phyloP scores from a whole-genome alignment of 2,113 vertebrate species.

The Okapia johnstoni region DNA sequence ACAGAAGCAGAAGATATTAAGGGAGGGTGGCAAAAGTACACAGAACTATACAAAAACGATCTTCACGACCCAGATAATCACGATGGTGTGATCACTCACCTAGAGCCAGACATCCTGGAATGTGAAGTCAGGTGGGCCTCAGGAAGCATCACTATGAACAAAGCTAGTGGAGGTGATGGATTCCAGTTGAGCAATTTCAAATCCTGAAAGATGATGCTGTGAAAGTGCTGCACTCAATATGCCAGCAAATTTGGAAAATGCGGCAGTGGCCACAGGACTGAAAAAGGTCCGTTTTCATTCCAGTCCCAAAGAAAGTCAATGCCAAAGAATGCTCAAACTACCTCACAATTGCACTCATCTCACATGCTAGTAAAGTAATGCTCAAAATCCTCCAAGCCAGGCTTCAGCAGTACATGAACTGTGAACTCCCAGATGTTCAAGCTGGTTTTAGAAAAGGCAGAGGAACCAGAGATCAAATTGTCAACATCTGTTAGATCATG shows the following conservation, averaged over 20 bases:
- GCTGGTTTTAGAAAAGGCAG: neutral
- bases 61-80: neutral
- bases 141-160: neutral
- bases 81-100: neutral
- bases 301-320: neutral
- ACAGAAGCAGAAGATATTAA: neutral
- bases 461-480: neutral
- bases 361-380: neutral
- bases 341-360: neutral
- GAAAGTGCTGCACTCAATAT: neutral
- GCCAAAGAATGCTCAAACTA: neutral
- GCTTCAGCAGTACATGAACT: neutral
- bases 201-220: neutral
- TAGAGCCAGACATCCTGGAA: neutral
- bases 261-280: neutral
- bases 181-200: neutral
- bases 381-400: neutral
- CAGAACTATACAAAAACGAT: neutral
- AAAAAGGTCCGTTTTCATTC: neutral
- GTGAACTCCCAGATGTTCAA: neutral
- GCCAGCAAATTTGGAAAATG: neutral
- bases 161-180: neutral
- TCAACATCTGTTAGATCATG: neutral
- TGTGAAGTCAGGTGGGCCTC: accelerated
- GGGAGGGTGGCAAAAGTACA: neutral